Base-by-base conservation (phyloP, 2,113 vertebrate species). In the Hepsetus odoe region DNA sequence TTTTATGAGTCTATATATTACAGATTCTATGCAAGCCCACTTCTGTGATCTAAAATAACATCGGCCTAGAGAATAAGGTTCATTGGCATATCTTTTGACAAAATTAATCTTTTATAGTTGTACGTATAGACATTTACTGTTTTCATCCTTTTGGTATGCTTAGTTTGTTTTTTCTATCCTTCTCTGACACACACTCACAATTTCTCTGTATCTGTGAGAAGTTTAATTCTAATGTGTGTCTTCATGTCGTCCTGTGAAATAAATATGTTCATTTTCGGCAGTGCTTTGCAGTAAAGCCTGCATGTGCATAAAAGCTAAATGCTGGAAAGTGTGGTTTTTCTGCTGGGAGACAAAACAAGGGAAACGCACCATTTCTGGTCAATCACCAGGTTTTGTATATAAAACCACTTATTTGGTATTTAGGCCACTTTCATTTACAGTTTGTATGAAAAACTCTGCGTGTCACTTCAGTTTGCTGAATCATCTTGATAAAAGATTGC, bases 21-120 rank as follows among this genome's bases (percentile, higher is more conserved):
- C 28, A 64, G 20, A 74, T 46, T 62, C 32, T 65, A 75, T 26
- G 56, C 16, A 13, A 59, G 26, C 26, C 26, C 12, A 28, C 56
- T 59, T 59, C 13, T 28, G 12, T 59, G 24, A 62, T 33, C 14
- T 20, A 62, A 62, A 62, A 62, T 62, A 62, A 62, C 28, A 61
- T 16, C 28, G 28, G 26, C 4, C 6, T 30, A 14, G 13, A 59
- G 2, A 59, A n/a, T 65, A 51, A 65, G n/a, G n/a, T n/a, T n/a
- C n/a, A n/a, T 58, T 26, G 33, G 42, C 3, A 28, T 51, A 33
- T 65, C 33, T 3, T 64, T 75, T 26, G 51, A 9, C n/a, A 53
- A 30, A 1, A 51, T n/a, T 51, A 20, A 46, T 38, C n/a, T 24
- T 26, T 24, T 75, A 65, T 16, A 18, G 46, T 49, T 4, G 12